Conservation (phyloP, 1,140 invertebrate species). For the Lamellibrachia luymesi region DNA sequence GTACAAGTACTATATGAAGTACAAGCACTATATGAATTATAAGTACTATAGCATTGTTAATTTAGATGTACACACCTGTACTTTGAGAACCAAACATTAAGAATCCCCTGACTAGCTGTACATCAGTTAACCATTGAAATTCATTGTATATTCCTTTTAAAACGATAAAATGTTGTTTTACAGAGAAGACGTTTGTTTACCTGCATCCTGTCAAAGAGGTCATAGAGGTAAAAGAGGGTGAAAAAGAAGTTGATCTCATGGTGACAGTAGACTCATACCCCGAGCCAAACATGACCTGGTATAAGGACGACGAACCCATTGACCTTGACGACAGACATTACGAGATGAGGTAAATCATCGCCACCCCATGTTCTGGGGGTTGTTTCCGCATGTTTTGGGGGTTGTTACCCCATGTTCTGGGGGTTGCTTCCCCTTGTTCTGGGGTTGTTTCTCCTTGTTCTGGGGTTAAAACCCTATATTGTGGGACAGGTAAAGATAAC, state of each 20-base stretch:
- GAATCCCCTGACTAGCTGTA: too few species aligned
- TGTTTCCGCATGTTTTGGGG: background rate
- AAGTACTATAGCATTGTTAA: too few species aligned
- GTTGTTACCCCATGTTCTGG: background rate
- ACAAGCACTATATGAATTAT: too few species aligned
- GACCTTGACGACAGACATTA: background rate
- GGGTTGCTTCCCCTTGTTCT: too few species aligned
- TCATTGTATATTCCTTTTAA: too few species aligned
- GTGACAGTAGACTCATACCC: background rate
- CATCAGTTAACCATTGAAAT: too few species aligned
- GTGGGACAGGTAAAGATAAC: too few species aligned
- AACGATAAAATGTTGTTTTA: background rate
- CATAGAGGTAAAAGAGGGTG: background rate
- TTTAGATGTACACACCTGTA: too few species aligned
- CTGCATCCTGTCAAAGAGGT: background rate
- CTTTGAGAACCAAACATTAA: too few species aligned
- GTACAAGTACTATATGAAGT: too few species aligned
- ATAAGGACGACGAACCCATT: constrained; percentile 10
- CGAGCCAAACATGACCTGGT: constrained; percentile 9
- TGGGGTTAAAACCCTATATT: background rate
- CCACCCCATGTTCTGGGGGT: background rate
- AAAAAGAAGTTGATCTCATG: background rate
- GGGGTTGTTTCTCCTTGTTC: too few species aligned
- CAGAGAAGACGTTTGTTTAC: constrained; percentile 9
- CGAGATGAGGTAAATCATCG: background rate